These are phyloP conservation scores for Watsonalla binaria DNA, from an alignment of 2,888 invertebrate species.

Conservation along the genomic window DNA sequence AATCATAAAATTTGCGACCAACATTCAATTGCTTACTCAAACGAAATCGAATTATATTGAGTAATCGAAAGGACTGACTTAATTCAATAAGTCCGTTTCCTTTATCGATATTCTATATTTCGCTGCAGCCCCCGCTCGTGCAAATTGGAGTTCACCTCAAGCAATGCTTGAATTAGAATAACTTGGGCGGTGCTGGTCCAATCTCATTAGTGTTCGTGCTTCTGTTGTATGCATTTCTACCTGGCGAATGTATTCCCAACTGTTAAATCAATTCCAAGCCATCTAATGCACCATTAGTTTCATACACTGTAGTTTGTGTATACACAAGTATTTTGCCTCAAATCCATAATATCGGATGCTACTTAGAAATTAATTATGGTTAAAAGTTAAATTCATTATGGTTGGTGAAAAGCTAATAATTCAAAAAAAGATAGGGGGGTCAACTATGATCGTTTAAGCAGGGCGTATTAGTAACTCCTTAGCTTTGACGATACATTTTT, in stretches of 20 bases:
- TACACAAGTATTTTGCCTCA: too few species aligned
- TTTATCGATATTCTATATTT: not conserved
- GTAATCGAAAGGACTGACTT: not conserved
- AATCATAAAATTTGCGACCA: not conserved
- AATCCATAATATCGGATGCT: too few species aligned
- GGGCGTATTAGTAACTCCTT: too few species aligned
- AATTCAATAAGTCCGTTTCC: not conserved
- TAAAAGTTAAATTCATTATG: too few species aligned
- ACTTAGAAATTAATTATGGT: too few species aligned
- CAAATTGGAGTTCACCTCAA: not conserved
- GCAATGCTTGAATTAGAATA: slow-evolving; percentile 2
- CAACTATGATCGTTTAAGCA: too few species aligned
- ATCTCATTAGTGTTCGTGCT: not conserved
- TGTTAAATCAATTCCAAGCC: too few species aligned
- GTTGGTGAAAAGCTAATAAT: too few species aligned
- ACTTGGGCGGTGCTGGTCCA: not conserved
- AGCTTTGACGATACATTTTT: too few species aligned
- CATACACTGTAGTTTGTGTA: too few species aligned
- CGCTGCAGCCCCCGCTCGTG: not conserved
- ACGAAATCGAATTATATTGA: not conserved
- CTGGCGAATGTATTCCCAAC: not conserved
- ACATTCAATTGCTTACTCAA: not conserved
- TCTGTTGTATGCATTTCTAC: not conserved
- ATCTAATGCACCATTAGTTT: too few species aligned
- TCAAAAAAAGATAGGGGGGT: too few species aligned